Base-by-base conservation (phyloP, 2,888 invertebrate species). In the Stomorhina lunata region DNA sequence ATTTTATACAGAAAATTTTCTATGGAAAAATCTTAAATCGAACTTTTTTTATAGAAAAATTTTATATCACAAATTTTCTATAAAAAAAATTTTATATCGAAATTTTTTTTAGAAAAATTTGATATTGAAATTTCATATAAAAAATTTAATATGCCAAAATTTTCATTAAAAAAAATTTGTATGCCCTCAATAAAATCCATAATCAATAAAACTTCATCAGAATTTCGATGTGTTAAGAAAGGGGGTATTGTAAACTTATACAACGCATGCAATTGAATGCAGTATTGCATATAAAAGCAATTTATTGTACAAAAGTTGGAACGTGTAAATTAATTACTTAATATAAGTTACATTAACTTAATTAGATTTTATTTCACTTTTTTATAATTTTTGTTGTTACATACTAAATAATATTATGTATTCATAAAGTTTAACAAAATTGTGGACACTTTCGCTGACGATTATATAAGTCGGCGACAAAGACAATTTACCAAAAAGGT, bases 381-480 rank as follows among this genome's bases (percentile, higher is more conserved):
- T 65, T 57, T 48, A 10, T 27, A 17, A 43, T 34, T 17, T 9
- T n/a, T n/a, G n/a, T n/a, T n/a, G n/a, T n/a, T n/a, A n/a, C n/a
- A n/a, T n/a, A n/a, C n/a, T n/a, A n/a, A n/a, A n/a, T 20, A 12
- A 37, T 17, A 45, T 57, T 48, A 63, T 59, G 59, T 37, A 77
- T 59, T 59, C 68, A 61, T 20, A 53, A 27, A 61, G 37, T 34
- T 43, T 7, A 69, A 43, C 12, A 48, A 69, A 50, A 45, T 50
- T 65, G 20, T 72, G 32, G 17, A 25, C 48, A 73, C 79, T 80
- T 80, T 73, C 72, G 66, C 72, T 53, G 22, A 32, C 9, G 66
- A 50, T 80, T 80, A 65, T 73, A 43, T 68, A 80, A 80, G 53
- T 43, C 32, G 48, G 59, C 15, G 2, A 40, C 4, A 17, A 34